Evolutionary conservation across 2,888 invertebrate genomes (phyloP), one percentile per base, ranked within the genome.

Genomic region (Noctua janthe): DNA sequence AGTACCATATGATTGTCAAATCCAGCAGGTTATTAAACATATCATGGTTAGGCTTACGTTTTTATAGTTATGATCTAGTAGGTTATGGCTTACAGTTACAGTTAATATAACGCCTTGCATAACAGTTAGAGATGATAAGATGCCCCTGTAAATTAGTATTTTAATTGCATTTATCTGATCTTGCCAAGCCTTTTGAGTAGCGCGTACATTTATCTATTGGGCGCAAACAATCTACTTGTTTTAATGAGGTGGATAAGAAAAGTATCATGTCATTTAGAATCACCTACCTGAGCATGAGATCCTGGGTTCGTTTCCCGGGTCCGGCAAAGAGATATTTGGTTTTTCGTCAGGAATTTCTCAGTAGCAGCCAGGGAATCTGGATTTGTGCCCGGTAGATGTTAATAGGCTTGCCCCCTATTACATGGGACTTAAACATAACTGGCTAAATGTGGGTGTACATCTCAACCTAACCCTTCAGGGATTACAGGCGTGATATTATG

Each of bases 91-190:
- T 8, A 85, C 13, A 67, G 70, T 73, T 66, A 79, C 74, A 51
- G 79, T 75, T 82, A 79, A 81, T 75, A 54, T 70, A 87, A 71
- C 70, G 74, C 76, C 69, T 84, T 80, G 54, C 13, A 75, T 71
- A 82, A 75, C 82, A 79, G 78, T 87, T 70, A 69, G 59, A 74
- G 54, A 80, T 76, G 80, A 89, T 89, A 80, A 87, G 88, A 79
- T 82, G 69, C 71, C 66, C 51, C 78, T 76, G 82, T 77, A 87
- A 88, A 88, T 85, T 82, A 87, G 82, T 82, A 87, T 87, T 85
- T 87, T 87, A 87, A 87, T 87, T 89, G 69, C 80, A 77, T 87
- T 87, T 89, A 87, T 87, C 88, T 89, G 89, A 89, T 87, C 89
- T 82, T 47, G 69, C 67, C 71, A 67, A 88, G 80, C 64, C 69